Evolutionary conservation across 2,797 vertebrate species (phyloP).

Genomic region (Bovichtus diacanthus): DNA sequence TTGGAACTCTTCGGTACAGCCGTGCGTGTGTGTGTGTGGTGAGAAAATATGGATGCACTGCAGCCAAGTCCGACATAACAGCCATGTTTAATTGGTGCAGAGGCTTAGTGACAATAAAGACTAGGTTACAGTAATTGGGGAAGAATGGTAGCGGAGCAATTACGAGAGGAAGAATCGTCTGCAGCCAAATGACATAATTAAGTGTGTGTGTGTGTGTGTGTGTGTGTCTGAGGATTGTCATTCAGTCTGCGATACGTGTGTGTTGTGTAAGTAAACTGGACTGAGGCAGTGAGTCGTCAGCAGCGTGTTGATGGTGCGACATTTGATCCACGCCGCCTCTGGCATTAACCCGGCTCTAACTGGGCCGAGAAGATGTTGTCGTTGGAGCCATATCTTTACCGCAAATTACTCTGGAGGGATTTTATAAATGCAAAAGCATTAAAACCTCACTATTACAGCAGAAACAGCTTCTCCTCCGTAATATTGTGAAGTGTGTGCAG

Average conservation of each 20-base stretch:
- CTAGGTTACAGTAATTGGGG: conserved; percentile 29
- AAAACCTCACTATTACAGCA: conserved; percentile 6
- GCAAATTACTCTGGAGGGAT: conserved; percentile 14
- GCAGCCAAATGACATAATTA: conserved; percentile 17
- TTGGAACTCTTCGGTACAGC: no score
- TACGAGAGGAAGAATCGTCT: conserved; percentile 12
- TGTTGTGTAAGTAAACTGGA: conserved; percentile 1
- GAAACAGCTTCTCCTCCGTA: background rate
- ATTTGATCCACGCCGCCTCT: background rate
- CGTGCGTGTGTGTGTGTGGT: background rate
- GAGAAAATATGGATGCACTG: conserved; percentile 23
- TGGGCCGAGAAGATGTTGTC: background rate
- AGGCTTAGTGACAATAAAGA: conserved; percentile 33
- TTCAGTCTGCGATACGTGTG: background rate
- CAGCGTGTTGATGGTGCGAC: conserved; percentile 27
- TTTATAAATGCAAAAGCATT: conserved; percentile 16
- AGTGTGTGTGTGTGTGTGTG: background rate
- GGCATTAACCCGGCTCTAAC: background rate
- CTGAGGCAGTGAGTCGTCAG: background rate
- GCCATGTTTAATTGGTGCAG: conserved; percentile 42
- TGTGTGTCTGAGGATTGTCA: no score
- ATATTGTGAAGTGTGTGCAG: background rate
- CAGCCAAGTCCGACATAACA: conserved; percentile 18
- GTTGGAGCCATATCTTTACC: background rate
- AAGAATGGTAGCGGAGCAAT: conserved; percentile 32